Percentiles rank a stretch among this genome's conserved stretches.
Evolutionary conservation across 2,113 vertebrate species (phyloP).

Genomic region (Halichoerus grypus): DNA sequence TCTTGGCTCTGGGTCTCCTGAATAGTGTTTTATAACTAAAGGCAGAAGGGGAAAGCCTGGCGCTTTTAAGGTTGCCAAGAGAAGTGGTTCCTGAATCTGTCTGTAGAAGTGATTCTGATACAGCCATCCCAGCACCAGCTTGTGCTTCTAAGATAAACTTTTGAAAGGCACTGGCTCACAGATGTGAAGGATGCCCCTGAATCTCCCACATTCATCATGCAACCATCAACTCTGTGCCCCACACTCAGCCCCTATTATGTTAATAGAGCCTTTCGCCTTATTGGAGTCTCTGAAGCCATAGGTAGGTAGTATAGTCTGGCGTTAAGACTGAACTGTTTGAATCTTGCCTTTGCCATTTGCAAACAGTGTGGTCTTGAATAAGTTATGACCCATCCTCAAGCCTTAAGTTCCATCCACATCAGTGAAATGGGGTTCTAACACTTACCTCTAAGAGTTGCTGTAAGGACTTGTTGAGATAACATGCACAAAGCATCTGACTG

Average conservation of each 20-base stretch:
- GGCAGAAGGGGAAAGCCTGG: background rate
- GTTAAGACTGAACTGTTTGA: conserved; percentile 16
- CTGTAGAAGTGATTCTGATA: background rate
- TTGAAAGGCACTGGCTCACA: background rate
- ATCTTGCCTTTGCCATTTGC: conserved; percentile 42
- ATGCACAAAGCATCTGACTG: background rate
- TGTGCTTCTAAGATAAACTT: background rate
- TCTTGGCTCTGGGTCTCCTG: conserved; percentile 6
- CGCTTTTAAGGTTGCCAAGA: background rate
- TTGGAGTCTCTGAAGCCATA: background rate
- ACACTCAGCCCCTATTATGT: background rate
- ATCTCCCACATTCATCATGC: background rate
- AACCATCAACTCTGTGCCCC: background rate
- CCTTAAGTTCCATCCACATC: background rate
- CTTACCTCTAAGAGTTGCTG: background rate
- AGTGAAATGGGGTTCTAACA: background rate
- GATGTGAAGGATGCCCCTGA: background rate
- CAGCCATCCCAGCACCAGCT: background rate
- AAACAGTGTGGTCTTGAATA: background rate
- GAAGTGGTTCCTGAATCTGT: background rate
- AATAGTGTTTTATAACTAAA: conserved; percentile 41
- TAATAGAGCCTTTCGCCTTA: background rate
- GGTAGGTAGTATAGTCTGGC: background rate
- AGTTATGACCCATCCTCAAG: background rate
- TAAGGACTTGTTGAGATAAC: background rate